phyloP scores from a whole-genome alignment of 2,888 invertebrate genomes.

The Folsomia candida region DNA sequence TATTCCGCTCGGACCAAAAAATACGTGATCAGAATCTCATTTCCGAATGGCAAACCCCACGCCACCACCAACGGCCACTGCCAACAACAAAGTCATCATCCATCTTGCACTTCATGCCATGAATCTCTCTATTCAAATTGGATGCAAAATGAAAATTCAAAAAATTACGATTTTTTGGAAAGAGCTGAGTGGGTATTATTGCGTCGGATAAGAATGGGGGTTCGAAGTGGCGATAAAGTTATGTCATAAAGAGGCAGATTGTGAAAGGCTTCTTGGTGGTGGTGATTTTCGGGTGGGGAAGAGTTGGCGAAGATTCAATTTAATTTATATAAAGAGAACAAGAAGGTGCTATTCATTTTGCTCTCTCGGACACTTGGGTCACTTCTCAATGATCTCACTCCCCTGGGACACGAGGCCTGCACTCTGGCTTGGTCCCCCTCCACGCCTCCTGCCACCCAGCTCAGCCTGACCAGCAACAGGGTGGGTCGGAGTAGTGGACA shows the following conservation, averaged over 20 bases:
- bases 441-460: slow-evolving; percentile 12
- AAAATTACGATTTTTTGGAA: too few relatives aligned
- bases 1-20: slow-evolving; percentile 44
- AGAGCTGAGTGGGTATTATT: too few relatives aligned
- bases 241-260: slow-evolving; percentile 27
- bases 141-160: too few relatives aligned
- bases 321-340: slow-evolving; percentile 51
- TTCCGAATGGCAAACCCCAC: slow-evolving; percentile 20
- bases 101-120: background rate
- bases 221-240: background rate
- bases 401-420: slow-evolving; percentile 39
- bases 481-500: too few relatives aligned
- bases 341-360: slow-evolving; percentile 52
- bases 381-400: slow-evolving; percentile 20
- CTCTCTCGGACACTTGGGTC: slow-evolving; percentile 22
- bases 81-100: background rate
- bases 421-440: slow-evolving; percentile 47
- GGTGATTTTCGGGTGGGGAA: too few relatives aligned
- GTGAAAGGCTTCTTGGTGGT: slow-evolving; percentile 40
- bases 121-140: too few relatives aligned
- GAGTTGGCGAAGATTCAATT: slow-evolving; percentile 51
- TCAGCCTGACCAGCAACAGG: background rate
- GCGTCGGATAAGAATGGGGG: too few relatives aligned
- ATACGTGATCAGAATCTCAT: slow-evolving; percentile 47
- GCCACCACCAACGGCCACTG: too few relatives aligned